Conservation (phyloP, 2,888 invertebrate species). For the Linnaemya tessellans region DNA sequence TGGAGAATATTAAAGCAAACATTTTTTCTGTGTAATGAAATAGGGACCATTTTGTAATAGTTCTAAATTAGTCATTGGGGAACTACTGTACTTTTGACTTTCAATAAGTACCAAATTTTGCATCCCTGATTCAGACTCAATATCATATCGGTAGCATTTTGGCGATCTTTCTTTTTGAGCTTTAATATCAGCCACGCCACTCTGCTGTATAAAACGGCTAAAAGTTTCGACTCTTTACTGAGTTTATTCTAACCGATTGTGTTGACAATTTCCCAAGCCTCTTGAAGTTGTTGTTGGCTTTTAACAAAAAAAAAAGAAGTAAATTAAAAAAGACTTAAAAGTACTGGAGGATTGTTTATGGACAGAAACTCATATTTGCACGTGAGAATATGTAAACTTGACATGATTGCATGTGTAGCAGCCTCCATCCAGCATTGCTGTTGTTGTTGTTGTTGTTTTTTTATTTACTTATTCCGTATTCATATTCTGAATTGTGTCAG, state of each 20-base stretch:
- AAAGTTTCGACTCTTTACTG: no score
- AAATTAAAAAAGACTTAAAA: background rate
- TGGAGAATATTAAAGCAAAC: no score
- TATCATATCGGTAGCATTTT: no score
- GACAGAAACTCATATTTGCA: background rate
- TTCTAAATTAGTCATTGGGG: no score
- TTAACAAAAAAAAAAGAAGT: background rate
- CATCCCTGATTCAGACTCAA: no score
- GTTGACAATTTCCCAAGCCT: background rate
- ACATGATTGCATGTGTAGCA: constrained; percentile 16
- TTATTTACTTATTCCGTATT: background rate
- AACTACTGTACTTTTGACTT: no score
- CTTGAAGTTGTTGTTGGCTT: background rate
- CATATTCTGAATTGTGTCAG: constrained; percentile 57
- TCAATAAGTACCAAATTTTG: no score
- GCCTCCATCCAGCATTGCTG: background rate
- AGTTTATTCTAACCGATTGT: background rate
- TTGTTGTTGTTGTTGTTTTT: constrained; percentile 6
- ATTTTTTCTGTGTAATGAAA: no score
- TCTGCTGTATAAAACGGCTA: no score
- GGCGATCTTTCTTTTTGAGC: no score
- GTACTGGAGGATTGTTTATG: constrained; percentile 4
- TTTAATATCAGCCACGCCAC: no score
- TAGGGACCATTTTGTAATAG: no score
- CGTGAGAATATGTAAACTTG: constrained; percentile 4